These are phyloP conservation scores for Incurvaria masculella DNA, from an alignment of 2,888 invertebrate species.

Conservation along the genomic window DNA sequence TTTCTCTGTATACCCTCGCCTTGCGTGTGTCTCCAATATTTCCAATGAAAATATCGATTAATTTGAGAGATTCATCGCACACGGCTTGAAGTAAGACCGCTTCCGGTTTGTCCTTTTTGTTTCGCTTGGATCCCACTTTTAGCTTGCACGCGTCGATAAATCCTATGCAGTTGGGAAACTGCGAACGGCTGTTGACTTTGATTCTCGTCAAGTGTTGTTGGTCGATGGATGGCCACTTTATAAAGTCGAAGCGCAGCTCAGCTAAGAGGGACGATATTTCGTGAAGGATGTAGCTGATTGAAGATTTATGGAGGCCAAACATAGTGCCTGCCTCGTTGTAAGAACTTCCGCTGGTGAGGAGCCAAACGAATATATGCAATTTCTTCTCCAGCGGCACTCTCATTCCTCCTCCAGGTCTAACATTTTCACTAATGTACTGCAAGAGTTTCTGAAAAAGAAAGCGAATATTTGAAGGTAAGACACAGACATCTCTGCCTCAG, in stretches of 20 bases:
- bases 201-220: conserved; percentile 44
- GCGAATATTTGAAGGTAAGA: no score
- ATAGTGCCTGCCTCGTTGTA: conserved; percentile 36
- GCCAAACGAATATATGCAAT: conserved; percentile 41
- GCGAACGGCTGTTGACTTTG: conserved; percentile 38
- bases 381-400: conserved; percentile 38
- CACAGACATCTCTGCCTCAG: no score
- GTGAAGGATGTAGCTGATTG: conserved; percentile 39
- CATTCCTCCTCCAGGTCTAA: conserved; percentile 24
- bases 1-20: conserved; percentile 36
- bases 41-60: conserved; percentile 38
- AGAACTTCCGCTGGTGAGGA: conserved; percentile 34
- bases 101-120: conserved; percentile 27
- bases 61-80: conserved; percentile 42
- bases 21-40: conserved; percentile 34
- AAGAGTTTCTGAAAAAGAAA: conserved; percentile 33
- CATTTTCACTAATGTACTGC: conserved; percentile 25
- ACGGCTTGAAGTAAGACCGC: conserved; percentile 42
- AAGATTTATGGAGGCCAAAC: conserved; percentile 40
- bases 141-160: conserved; percentile 42
- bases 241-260: conserved; percentile 34
- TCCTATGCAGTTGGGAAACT: conserved; percentile 47
- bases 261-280: conserved; percentile 33
- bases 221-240: conserved; percentile 42
- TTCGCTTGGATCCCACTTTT: conserved; percentile 33